These are phyloP conservation scores for Hemiprocne comata DNA, from an alignment of 2,113 vertebrate genomes.

Conservation along the genomic window DNA sequence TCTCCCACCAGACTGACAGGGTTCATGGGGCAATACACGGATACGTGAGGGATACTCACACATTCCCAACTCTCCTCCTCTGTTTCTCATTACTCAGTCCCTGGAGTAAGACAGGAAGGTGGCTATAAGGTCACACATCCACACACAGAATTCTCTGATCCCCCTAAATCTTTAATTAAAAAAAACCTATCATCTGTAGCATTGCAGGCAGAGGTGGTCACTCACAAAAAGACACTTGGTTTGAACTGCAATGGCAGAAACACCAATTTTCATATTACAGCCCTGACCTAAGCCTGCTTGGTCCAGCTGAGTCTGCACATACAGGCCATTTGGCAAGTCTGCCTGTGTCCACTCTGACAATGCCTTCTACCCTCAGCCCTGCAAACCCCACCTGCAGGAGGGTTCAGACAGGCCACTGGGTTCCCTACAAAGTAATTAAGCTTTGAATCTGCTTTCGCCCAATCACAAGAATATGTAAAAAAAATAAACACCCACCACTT, in stretches of 20 bases:
- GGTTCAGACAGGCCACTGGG: not conserved
- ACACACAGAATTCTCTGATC: not conserved
- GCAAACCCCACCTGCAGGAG: not conserved
- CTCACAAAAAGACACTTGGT: not conserved
- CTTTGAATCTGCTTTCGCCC: not conserved
- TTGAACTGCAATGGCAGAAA: not conserved
- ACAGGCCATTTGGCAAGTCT: not conserved
- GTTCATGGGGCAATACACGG: rapidly evolving
- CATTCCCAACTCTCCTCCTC: not conserved
- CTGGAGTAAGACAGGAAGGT: not conserved
- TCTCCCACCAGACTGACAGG: not conserved
- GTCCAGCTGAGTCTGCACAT: not conserved
- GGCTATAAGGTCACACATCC: not conserved
- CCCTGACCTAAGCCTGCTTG: rapidly evolving
- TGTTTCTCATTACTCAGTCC: not conserved
- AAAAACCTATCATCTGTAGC: not conserved
- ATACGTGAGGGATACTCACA: not conserved
- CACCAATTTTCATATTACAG: not conserved
- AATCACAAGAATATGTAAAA: not conserved
- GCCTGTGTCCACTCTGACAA: not conserved
- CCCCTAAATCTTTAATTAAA: not conserved
- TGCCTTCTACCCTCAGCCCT: rapidly evolving
- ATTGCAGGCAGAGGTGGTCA: rapidly evolving
- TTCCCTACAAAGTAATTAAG: not conserved
- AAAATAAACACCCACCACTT: not conserved